Base-by-base conservation (phyloP, 2,797 vertebrate genomes). In the Pteronotus mesoamericanus region DNA sequence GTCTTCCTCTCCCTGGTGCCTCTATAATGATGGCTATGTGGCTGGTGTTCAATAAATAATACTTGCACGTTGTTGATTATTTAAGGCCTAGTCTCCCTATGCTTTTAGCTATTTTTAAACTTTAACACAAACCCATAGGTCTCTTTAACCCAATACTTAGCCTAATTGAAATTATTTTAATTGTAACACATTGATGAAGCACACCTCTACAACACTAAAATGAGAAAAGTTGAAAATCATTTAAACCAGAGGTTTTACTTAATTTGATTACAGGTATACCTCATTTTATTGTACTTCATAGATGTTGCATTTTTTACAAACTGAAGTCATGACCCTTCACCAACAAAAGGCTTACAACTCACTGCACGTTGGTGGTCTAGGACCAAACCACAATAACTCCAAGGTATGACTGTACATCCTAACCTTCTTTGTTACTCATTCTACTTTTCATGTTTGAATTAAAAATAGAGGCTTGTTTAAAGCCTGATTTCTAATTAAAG, bases 401-500 rank as follows among this genome's bases (percentile, higher is more conserved):
- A 68, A 66, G 61, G 61, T 37, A 37, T 66, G 61, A 46, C 44
- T 37, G n/a, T 53, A n/a, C 6, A 26, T 48, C 34, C 18, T 72
- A 87, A 75, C 10, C 16, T 53, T 15, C 37, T 89, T 74, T 75
- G 85, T 75, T 74, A 53, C 37, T 57, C 21, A 83, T 57, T 8
- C 46, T 72, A n/a, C 46, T 24, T 94, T 95, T 94, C 84, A 57
- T 84, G 55, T 80, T 88, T 12, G 32, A 44, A 68, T 85, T 90
- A 68, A 92, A 96, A 90, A 86, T 61, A 46, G 42, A 15, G 21
- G 74, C 37, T 91, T 86, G n/a, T 44, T 78, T 69, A 80, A 86
- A 75, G 42, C 26, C 53, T 39, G 9, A 46, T 61, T 87, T 82
- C 24, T 57, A 64, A 68, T 55, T 90, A 75, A 21, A 64, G 21